A percentile compares a stretch with the other conserved stretches of the same genome.
phyloP scores from a whole-genome alignment of 2,888 invertebrate genomes.

The Andrena trimmerana region DNA sequence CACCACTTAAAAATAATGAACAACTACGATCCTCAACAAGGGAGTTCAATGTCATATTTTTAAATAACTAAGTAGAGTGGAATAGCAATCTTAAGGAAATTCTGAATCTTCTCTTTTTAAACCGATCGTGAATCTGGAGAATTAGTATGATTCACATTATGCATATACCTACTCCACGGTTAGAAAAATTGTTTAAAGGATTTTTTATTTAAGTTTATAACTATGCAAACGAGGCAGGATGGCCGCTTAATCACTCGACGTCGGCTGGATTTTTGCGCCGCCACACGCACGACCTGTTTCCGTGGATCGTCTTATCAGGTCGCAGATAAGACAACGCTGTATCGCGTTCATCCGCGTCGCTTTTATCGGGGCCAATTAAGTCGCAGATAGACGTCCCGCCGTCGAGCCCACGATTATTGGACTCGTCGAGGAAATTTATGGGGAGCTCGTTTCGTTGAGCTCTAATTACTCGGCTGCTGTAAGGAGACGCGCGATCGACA shows the following conservation, averaged over 20 bases:
- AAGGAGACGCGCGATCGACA: background rate
- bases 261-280: background rate
- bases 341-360: background rate
- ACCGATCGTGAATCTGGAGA: no score
- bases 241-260: conserved; percentile 3
- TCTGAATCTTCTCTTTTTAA: no score
- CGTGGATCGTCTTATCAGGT: conserved; percentile 9
- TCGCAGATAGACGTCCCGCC: background rate
- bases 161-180: no score
- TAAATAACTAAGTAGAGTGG: no score
- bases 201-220: no score
- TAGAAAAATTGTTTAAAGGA: no score
- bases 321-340: background rate
- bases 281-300: conserved; percentile 17
- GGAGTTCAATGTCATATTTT: no score
- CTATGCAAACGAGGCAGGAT: conserved; percentile 20
- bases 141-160: no score
- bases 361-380: conserved; percentile 11
- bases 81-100: no score
- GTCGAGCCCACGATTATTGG: background rate
- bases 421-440: conserved; percentile 24
- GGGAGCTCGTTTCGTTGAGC: conserved; percentile 17
- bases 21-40: no score
- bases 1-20: no score
- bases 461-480: conserved; percentile 28